Percentiles rank a stretch among this genome's conserved stretches.
phyloP scores from a whole-genome alignment of 2,888 invertebrate genomes.

The Yponomeuta cagnagella region DNA sequence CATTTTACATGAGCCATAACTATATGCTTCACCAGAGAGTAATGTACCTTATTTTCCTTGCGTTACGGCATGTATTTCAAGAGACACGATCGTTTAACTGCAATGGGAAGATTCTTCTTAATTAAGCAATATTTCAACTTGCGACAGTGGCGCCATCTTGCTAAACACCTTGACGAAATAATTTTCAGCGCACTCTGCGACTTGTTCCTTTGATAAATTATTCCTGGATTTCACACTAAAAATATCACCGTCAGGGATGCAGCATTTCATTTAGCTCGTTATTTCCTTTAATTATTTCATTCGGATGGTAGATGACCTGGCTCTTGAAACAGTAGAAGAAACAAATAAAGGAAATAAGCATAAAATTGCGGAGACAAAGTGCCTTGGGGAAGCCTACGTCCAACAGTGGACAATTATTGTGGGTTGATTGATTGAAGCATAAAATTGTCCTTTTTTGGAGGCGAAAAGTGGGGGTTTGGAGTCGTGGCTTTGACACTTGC shows the following conservation, averaged over 20 bases:
- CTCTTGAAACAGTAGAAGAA: no score
- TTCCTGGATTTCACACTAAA: conserved; percentile 28
- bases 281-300: no score
- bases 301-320: no score
- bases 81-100: background rate
- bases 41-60: background rate
- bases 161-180: conserved; percentile 60
- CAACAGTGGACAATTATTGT: no score
- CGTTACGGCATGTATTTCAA: background rate
- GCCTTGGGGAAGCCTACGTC: no score
- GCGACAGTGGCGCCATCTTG: conserved; percentile 57
- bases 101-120: conserved; percentile 35
- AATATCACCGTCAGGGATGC: background rate
- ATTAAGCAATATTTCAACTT: conserved; percentile 64
- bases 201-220: conserved; percentile 45
- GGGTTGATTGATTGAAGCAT: no score
- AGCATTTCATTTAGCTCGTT: background rate
- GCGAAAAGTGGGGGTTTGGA: background rate
- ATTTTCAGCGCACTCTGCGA: conserved; percentile 18
- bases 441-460: background rate
- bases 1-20: conserved; percentile 38
- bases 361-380: no score
- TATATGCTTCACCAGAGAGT: background rate
- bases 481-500: no score
- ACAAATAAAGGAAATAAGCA: no score